Base-by-base conservation (phyloP, 2,113 vertebrate genomes). In the Heterotilapia buettikoferi region DNA sequence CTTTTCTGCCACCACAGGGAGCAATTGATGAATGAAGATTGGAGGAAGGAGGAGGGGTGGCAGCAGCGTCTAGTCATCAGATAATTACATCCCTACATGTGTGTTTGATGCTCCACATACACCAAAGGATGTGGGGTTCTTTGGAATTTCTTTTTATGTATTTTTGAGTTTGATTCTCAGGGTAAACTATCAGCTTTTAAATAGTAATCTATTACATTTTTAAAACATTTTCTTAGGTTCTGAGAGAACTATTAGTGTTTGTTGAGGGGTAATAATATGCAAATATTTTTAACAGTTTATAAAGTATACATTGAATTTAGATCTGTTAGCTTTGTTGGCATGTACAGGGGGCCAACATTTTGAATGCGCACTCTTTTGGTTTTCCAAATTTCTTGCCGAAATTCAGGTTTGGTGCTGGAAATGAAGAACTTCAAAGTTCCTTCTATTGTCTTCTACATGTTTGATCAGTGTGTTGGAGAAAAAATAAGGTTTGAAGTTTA, bases 1-100 rank as follows among this genome's bases (percentile, higher is more conserved):
- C 93, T 96, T 95, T 94, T 86, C 84, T 94, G 85, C 89, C 89
- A 88, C 93, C 91, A 91, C 92, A 86, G 92, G 92, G 93, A 90
- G 91, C 83, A 89, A 86, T 88, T 92, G 89, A 93, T 94, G 92
- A 88, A 84, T 89, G 80, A 52, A 86, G 85, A 86, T 56, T 73
- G 80, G 61, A 80, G 79, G 82, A 80, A 86, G 82, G 83, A 54
- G 83, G 59, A 26, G 84, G 78, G 71, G 9, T 54, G 81, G 83
- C 21, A 53, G 57, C 45, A 21, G 50, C 18, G 57, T 91, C 90
- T 89, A 92, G 92, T 91, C 86, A 88, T 92, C 36, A 79, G 52
- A 90, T 96, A 95, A 95, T 96, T 94, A 94, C 89, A 93, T 88
- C 88, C 87, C 81, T 81, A 59, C 85, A 57, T 89, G 26, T 85